phyloP scores from a whole-genome alignment of 2,113 vertebrate genomes.

The Scartelaos histophorus region DNA sequence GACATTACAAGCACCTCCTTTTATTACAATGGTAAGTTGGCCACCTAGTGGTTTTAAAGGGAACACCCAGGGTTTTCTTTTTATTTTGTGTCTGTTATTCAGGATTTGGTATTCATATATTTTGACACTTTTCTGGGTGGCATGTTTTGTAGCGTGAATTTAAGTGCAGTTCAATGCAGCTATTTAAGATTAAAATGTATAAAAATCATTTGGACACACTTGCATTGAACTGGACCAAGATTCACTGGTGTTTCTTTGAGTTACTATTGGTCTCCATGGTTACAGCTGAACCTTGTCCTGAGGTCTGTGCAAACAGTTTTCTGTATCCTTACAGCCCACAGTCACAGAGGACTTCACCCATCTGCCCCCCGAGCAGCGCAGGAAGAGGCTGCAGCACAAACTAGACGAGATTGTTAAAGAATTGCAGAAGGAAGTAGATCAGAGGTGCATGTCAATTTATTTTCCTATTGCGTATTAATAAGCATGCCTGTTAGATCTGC shows the following conservation, averaged over 20 bases:
- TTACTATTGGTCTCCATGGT: constrained; percentile 26
- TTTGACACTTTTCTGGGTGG: constrained; percentile 10
- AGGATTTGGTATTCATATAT: neutral
- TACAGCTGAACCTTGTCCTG: constrained; percentile 2
- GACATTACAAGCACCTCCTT: neutral
- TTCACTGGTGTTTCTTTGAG: neutral
- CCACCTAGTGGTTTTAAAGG: constrained; percentile 63
- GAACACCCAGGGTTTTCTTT: neutral
- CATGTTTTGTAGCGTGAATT: constrained; percentile 33
- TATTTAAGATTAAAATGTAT: neutral
- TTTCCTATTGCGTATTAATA: constrained; percentile 37
- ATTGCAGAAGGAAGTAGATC: constrained; percentile 96
- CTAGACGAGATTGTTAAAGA: constrained; percentile 94
- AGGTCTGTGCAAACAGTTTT: constrained; percentile 17
- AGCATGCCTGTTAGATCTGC: constrained; percentile 35
- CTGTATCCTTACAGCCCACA: constrained; percentile 63
- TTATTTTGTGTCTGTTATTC: neutral
- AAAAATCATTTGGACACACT: neutral
- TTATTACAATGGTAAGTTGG: constrained; percentile 67
- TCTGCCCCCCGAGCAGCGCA: constrained; percentile 94
- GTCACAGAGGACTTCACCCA: constrained; percentile 92
- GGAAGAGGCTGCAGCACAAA: constrained; percentile 94
- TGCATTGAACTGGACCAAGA: constrained; percentile 40
- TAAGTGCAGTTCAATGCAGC: constrained; percentile 41
- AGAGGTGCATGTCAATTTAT: constrained; percentile 81